phyloP scores from a whole-genome alignment of 2,888 invertebrate species.

The Lycia hirtaria region DNA sequence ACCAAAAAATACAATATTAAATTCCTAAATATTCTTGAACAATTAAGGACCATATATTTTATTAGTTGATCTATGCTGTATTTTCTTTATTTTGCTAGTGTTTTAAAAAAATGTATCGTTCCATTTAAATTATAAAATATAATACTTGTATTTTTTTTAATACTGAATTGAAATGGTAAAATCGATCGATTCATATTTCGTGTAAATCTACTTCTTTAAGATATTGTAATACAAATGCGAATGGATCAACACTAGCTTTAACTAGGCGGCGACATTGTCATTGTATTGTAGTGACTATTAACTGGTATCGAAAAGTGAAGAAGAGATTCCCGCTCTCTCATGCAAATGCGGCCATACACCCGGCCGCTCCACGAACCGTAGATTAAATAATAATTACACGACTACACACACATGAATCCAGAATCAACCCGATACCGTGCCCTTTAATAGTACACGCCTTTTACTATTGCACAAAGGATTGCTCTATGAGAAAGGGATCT shows the following conservation, averaged over 20 bases:
- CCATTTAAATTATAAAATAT: no score
- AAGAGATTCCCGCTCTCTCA: constrained; percentile 31
- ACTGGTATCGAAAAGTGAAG: constrained; percentile 28
- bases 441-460: constrained; percentile 80
- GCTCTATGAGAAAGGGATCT: constrained; percentile 85
- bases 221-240: neutral
- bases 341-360: constrained; percentile 40
- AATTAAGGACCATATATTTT: no score
- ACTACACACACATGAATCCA: constrained; percentile 56
- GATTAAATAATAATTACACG: constrained; percentile 66
- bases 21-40: no score
- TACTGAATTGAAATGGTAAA: neutral
- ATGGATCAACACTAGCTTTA: constrained; percentile 5
- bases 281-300: constrained; percentile 31
- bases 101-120: no score
- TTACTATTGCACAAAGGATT: constrained; percentile 79
- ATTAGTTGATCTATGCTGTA: no score
- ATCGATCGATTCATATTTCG: neutral
- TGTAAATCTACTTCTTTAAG: neutral
- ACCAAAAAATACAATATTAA: no score
- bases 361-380: constrained; percentile 43
- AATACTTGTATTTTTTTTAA: no score
- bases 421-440: constrained; percentile 71
- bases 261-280: constrained; percentile 46
- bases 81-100: no score